Base-by-base conservation (phyloP, 2,797 vertebrate genomes). In the Brachyrhaphis roseni region DNA sequence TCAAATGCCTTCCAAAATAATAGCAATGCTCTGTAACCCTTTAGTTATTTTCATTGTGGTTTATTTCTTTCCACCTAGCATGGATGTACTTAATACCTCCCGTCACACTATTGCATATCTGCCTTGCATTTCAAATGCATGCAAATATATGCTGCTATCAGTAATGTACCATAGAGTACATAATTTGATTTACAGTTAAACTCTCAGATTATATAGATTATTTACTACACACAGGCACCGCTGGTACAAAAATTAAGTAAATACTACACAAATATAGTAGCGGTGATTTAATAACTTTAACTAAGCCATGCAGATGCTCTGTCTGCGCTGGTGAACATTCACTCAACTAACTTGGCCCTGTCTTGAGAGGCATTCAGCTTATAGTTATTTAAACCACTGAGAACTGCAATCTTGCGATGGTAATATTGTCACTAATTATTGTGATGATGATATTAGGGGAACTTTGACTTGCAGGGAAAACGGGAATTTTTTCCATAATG, bases 1-100 rank as follows among this genome's bases (percentile, higher is more conserved):
- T 80, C 70, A 82, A 79, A 75, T 66, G 78, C 83, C 73, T 77
- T 87, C 55, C 59, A 81, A 75, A 77, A 78, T 81, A 66, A 74
- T 34, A 75, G 75, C 73, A 64, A 71, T 13, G n/a, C 79, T 74
- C 76, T 72, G n/a, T 66, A 62, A 59, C 57, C 57, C 15, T 86
- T 81, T 43, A 81, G 72, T 75, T 62, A 70, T 31, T 66, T 66
- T 36, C 8, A 23, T 18, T 20, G 20, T 26, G 49, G 8, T 53
- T 31, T 62, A 2, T 15, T 62, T 62, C 3, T 64, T 20, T 64
- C 16, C 2, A 64, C 6, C 15, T 34, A 5, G 28, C 15, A 7
- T 66, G 36, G 8, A 12, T n/a, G 39, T 13, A 15, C 11, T 70
- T 70, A 43, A n/a, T 70, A 15, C 39, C 23, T 15, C 23, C 39